Base-by-base conservation (phyloP, 2,888 invertebrate species). In the Coleophora flavipennella region DNA sequence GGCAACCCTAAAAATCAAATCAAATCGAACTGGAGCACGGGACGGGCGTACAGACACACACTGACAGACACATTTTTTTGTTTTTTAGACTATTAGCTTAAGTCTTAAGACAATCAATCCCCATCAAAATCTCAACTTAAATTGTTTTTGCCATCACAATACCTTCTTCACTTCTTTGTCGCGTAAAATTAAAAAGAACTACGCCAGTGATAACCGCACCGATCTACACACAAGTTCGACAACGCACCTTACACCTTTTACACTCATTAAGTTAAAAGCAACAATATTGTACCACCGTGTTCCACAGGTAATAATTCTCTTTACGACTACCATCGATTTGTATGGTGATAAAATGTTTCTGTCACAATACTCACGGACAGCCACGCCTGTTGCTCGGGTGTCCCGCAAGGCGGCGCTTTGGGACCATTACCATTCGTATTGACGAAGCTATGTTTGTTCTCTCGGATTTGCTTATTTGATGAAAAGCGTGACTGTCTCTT, bases 201-300 rank as follows among this genome's bases (percentile, higher is more conserved):
- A 4, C 6, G 3, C 3, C 20, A 20, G 20, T 20, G 6, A 20
- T 20, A 20, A 20, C 20, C 20, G 20, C 6, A 20, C 20, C 20
- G 20, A 20, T 20, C 3, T 20, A 20, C 6, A 20, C 6, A 6
- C 20, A 20, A n/a, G n/a, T 49, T 51, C 35, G 50, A 55, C 48
- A 49, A 39, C 42, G 34, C 51, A 37, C 28, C 40, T 41, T 37
- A 44, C 43, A 45, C 31, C 44, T 41, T 50, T 40, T 35, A 41
- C 49, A 43, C 42, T 43, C 53, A 64, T 68, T 64, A 67, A 43
- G 49, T 53, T 62, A 62, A 67, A 64, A 69, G 66, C 58, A 36
- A 40, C 48, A 20, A 20, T 6, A 20, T 20, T 41, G 13, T 50
- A 49, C 46, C 44, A 40, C 48, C 45, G 44, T 35, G 41, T 46